Percentiles rank a stretch among this genome's conserved stretches.
These are phyloP conservation scores for Phylloscopus trochilus DNA, from an alignment of 2,113 vertebrate species.

Conservation along the genomic window DNA sequence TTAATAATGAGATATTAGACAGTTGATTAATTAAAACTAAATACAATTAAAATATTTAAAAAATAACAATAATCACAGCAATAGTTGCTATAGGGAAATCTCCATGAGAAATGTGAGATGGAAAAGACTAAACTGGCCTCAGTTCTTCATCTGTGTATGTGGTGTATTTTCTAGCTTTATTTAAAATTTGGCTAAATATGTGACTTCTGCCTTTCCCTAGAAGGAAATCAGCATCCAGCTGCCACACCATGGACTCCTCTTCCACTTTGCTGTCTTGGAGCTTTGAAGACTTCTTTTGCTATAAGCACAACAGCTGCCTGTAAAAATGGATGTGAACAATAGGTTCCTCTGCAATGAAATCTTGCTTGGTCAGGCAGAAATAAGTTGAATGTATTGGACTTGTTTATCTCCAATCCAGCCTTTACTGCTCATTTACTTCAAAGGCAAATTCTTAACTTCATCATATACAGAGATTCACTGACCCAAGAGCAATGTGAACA, in stretches of 20 bases:
- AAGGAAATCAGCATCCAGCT: not conserved
- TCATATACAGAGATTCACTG: slow-evolving; percentile 37
- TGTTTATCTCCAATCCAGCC: slow-evolving; percentile 11
- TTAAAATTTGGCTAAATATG: not conserved
- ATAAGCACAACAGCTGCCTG: not conserved
- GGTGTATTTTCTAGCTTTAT: not conserved
- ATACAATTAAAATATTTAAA: not conserved
- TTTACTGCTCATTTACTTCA: slow-evolving; percentile 30
- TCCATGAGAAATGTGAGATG: not conserved
- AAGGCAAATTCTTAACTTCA: slow-evolving; percentile 43
- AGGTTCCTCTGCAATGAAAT: not conserved
- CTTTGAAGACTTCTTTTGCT: not conserved
- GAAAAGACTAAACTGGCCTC: not conserved
- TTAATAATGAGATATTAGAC: slow-evolving; percentile 62
- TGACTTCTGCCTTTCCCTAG: not conserved
- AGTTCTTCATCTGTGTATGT: not conserved
- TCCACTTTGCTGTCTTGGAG: not conserved
- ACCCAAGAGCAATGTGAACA: slow-evolving; percentile 58
- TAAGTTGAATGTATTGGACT: not conserved
- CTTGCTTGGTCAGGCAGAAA: slow-evolving; percentile 48
- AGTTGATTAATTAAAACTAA: slow-evolving; percentile 62
- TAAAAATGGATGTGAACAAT: not conserved
- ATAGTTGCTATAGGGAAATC: slow-evolving; percentile 5
- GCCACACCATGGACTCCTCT: not conserved
- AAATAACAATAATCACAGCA: slow-evolving; percentile 21